These are phyloP conservation scores for Drosophila aff. DNA, from an alignment of 1,140 invertebrate species.

Conservation along the genomic window DNA sequence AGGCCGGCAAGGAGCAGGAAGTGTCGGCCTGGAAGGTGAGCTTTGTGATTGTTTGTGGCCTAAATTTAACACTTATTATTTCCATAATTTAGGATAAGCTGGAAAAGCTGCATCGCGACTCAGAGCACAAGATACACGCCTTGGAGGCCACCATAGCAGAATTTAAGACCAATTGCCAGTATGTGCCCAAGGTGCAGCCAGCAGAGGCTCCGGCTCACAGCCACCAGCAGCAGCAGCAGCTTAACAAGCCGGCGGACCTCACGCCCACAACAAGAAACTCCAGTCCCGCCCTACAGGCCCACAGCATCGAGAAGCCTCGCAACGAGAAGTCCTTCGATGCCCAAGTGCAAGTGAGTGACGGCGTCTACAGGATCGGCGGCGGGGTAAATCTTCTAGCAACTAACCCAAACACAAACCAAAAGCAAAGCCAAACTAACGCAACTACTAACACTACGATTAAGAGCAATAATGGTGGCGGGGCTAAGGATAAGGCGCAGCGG, in stretches of 20 bases:
- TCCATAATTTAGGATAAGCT: conserved; percentile 61
- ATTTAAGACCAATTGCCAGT: conserved; percentile 65
- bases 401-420: conserved; percentile 68
- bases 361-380: conserved; percentile 78
- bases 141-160: conserved; percentile 58
- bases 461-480: conserved; percentile 42
- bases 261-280: conserved; percentile 45
- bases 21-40: conserved; percentile 72
- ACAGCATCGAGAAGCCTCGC: conserved; percentile 71
- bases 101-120: conserved; percentile 44
- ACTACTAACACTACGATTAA: conserved; percentile 40
- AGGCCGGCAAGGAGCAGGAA: conserved; percentile 61
- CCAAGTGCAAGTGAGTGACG: conserved; percentile 83
- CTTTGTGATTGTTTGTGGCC: not conserved
- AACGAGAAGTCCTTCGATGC: conserved; percentile 78
- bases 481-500: conserved; percentile 22
- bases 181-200: conserved; percentile 56
- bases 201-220: conserved; percentile 31
- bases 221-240: conserved; percentile 44
- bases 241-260: conserved; percentile 52
- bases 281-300: conserved; percentile 39
- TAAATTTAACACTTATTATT: not conserved
- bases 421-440: conserved; percentile 23
- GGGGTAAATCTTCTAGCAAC: conserved; percentile 66
- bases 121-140: conserved; percentile 57